Evolutionary conservation across 2,113 vertebrate genomes (phyloP), one percentile per base, ranked within the genome.

Genomic region (Proterorhinus semilunaris): DNA sequence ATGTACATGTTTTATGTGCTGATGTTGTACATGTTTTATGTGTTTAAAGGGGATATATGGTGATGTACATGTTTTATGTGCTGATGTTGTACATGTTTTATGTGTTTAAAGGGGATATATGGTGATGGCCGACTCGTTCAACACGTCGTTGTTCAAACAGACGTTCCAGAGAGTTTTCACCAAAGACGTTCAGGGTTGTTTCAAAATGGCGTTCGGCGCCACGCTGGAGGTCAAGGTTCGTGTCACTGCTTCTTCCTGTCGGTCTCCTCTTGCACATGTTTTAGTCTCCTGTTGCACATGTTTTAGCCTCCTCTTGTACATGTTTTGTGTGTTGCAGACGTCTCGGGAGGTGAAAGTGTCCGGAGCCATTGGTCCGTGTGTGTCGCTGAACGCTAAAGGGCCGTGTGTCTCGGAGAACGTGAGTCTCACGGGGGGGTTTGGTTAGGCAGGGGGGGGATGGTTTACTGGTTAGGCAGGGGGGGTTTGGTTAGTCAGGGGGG

Each of bases 51-150:
- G 27, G 27, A 36, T 36, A 36, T 36, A 36, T 36, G 27, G 3
- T 36, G 27, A 36, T 5, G 27, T 36, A 36, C 27, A 36, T 36
- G 27, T 36, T 36, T 36, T 36, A 0, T 21, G 21, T 21, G 21
- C 2, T 36, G 1, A 36, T 5, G 2, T 36, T 36, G 27, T 36
- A 36, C 27, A 36, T 36, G 27, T 36, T 36, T 36, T 21, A 21
- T 21, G 21, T 13, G 50, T 16, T 52, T 51, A 6, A 12, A 51
- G 97, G 51, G 98, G 98, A 27, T 91, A 98, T 84, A 95, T 99
- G 87, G 95, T 97, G 64, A 99, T 99, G 96, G 98, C 96, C 68
- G 97, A 99, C 89, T 99, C 98, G 57, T 99, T 99, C 91, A 99
- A 98, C 73, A 99, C 98, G 10, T 98, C 97, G 12, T 93, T 99